Conservation (phyloP, 2,888 invertebrate species). For the Lycophotia porphyrea region DNA sequence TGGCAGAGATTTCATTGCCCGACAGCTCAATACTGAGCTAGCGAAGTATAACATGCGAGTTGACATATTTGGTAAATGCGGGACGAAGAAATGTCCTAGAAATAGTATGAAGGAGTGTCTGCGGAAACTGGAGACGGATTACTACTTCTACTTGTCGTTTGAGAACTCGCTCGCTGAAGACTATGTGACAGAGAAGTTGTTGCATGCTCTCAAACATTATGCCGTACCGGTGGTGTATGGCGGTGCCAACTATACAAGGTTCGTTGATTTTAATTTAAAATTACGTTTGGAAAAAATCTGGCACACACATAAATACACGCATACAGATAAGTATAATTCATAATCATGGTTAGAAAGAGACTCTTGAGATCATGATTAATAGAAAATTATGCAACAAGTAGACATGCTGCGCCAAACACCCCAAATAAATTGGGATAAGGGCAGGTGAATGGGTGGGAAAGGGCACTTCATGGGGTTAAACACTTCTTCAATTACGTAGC, state of each 20-base stretch:
- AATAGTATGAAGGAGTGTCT: conserved; percentile 68
- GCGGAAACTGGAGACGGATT: conserved; percentile 70
- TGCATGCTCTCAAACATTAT: conserved; percentile 74
- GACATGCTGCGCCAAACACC: too few relatives aligned
- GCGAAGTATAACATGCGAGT: conserved; percentile 67
- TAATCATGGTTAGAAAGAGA: too few relatives aligned
- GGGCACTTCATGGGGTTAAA: too few relatives aligned
- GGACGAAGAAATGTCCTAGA: conserved; percentile 68
- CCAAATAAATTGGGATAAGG: neutral
- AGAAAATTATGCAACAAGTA: too few relatives aligned
- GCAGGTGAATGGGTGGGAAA: neutral
- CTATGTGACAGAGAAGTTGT: conserved; percentile 82
- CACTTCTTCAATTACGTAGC: too few relatives aligned
- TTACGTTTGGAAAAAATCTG: too few relatives aligned
- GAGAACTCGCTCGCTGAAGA: conserved; percentile 80
- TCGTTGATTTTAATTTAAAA: too few relatives aligned
- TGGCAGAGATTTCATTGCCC: conserved; percentile 65
- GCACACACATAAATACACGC: too few relatives aligned
- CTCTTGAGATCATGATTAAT: too few relatives aligned
- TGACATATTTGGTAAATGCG: conserved; percentile 78
- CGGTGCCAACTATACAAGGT: conserved; percentile 81
- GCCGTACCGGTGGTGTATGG: conserved; percentile 81
- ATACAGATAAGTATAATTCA: too few relatives aligned
- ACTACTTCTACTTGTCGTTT: conserved; percentile 81
- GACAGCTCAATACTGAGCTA: conserved; percentile 57